Evolutionary conservation across 2,888 invertebrate species (phyloP).

Genomic region (Lasioglossum calceatum): DNA sequence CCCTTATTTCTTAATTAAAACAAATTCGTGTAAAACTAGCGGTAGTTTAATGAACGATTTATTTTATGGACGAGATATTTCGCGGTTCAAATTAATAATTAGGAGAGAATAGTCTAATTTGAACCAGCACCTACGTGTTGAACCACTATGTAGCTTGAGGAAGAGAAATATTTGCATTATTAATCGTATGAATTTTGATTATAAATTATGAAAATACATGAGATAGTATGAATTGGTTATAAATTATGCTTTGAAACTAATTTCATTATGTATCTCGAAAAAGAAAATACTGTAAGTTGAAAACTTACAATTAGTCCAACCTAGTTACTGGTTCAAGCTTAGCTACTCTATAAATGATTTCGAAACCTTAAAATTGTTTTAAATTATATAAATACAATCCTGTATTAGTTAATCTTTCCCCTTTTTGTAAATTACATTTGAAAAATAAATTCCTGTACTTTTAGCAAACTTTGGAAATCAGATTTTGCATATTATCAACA

Average conservation of each 20-base stretch:
- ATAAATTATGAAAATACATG: not conserved
- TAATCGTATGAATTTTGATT: not conserved
- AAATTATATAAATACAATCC: not conserved
- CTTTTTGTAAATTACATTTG: too few relatives aligned
- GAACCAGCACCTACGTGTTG: too few relatives aligned
- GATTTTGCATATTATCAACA: not conserved
- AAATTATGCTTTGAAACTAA: not conserved
- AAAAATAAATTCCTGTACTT: not conserved
- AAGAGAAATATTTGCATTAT: not conserved
- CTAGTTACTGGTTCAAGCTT: too few relatives aligned
- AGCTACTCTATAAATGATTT: not conserved
- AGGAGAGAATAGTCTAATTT: not conserved
- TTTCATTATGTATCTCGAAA: not conserved
- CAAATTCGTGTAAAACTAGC: not conserved
- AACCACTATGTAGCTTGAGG: not conserved
- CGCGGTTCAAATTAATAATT: not conserved
- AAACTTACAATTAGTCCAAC: too few relatives aligned
- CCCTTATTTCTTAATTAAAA: not conserved
- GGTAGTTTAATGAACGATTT: not conserved
- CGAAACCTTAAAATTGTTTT: not conserved
- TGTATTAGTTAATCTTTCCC: not conserved
- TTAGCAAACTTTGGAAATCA: not conserved
- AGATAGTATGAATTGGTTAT: not conserved
- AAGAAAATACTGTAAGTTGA: too few relatives aligned
- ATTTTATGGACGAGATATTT: too few relatives aligned